Conservation (phyloP, 1,140 invertebrate species). For the Bursaphelenchus mucronatus region DNA sequence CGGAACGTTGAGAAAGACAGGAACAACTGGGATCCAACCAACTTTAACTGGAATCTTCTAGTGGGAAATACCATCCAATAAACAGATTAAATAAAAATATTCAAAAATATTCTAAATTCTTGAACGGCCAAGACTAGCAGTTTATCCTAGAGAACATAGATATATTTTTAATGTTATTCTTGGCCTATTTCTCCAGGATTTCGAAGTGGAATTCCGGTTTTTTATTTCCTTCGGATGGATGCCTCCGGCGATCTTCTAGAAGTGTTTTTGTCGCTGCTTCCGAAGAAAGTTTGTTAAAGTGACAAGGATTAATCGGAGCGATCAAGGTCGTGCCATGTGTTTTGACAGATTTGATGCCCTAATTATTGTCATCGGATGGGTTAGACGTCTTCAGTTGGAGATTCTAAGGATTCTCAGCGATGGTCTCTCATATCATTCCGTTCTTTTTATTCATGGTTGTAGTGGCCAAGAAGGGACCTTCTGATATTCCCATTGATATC, state of each 20-base stretch:
- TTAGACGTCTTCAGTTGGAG: not conserved
- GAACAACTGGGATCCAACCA: too few species aligned
- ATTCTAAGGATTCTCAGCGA: not conserved
- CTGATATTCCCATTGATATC: conserved; percentile 7
- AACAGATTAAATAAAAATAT: too few species aligned
- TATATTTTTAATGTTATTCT: not conserved
- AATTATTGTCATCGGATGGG: too few species aligned
- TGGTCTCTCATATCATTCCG: not conserved
- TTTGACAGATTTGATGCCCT: not conserved
- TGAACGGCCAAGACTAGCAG: too few species aligned
- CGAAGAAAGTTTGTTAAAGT: conserved; percentile 4
- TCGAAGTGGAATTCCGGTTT: not conserved
- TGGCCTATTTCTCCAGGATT: not conserved
- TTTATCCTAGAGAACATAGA: not conserved
- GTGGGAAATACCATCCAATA: too few species aligned
- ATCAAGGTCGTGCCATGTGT: not conserved
- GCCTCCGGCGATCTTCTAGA: not conserved
- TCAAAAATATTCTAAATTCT: too few species aligned
- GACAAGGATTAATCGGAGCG: not conserved
- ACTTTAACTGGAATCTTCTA: too few species aligned
- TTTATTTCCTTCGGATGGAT: not conserved
- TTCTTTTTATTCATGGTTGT: conserved; percentile 1
- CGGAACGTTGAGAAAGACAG: too few species aligned
- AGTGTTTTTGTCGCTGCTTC: not conserved
- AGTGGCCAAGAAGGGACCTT: conserved; percentile 5